These are phyloP conservation scores for Cydia amplana DNA, from an alignment of 1,140 invertebrate species.

Conservation along the genomic window DNA sequence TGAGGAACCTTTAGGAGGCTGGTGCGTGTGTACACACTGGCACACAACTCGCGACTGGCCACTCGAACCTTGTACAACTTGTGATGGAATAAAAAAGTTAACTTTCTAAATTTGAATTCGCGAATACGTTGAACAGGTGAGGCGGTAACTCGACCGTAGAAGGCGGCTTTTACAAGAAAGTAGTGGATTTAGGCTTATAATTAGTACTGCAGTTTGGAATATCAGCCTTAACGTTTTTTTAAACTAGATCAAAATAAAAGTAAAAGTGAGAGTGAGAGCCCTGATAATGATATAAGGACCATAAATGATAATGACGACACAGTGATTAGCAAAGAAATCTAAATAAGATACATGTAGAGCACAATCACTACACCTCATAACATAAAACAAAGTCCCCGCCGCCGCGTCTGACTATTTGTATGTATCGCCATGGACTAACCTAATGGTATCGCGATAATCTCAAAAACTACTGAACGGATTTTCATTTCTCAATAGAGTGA, in stretches of 20 bases:
- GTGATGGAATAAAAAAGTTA: constrained; percentile 63
- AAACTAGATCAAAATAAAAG: neutral
- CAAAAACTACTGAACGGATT: too few species aligned
- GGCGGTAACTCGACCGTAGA: constrained; percentile 32
- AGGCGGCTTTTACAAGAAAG: constrained; percentile 21
- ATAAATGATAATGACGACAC: too few species aligned
- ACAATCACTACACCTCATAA: too few species aligned
- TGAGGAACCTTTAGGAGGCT: constrained; percentile 18
- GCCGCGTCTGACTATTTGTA: too few species aligned
- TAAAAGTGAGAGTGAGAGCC: too few species aligned
- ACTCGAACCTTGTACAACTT: constrained; percentile 60
- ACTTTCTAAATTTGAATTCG: constrained; percentile 73
- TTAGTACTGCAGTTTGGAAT: neutral
- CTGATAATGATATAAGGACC: too few species aligned
- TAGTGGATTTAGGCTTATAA: constrained; percentile 6
- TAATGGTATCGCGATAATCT: too few species aligned
- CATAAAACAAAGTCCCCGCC: too few species aligned
- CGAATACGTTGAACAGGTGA: constrained; percentile 55
- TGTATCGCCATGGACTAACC: too few species aligned
- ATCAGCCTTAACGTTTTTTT: neutral
- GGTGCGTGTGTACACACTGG: constrained; percentile 50
- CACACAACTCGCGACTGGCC: constrained; percentile 59
- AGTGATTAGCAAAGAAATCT: too few species aligned
- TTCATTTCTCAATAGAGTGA: too few species aligned
- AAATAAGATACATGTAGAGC: too few species aligned